These are phyloP conservation scores for Hiodon alosoides DNA, from an alignment of 2,113 vertebrate species.

Conservation along the genomic window DNA sequence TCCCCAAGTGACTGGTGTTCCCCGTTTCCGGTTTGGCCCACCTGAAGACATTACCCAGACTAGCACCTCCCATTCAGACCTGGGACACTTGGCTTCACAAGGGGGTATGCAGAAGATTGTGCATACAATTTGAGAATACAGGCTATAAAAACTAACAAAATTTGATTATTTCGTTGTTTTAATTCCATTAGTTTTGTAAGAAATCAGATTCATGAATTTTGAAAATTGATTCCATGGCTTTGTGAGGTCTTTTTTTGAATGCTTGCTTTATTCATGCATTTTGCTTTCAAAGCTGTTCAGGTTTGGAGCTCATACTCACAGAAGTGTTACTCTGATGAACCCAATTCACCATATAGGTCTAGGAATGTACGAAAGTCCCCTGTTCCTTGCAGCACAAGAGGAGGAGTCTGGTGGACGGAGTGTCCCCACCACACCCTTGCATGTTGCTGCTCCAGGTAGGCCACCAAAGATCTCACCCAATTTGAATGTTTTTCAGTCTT, in stretches of 20 bases:
- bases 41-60: constrained; percentile 86
- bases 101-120: constrained; percentile 66
- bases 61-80: constrained; percentile 85
- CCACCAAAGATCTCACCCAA: background rate
- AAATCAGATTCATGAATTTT: too few species aligned
- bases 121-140: background rate
- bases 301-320: background rate
- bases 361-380: constrained; percentile 85
- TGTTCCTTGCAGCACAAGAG: constrained; percentile 78
- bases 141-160: too few species aligned
- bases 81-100: constrained; percentile 91
- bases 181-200: too few species aligned
- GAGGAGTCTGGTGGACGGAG: constrained; percentile 87
- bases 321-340: background rate
- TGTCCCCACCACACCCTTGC: constrained; percentile 83
- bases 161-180: too few species aligned
- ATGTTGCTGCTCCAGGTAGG: constrained; percentile 76
- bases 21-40: constrained; percentile 81
- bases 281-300: background rate
- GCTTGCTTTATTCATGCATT: background rate
- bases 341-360: constrained; percentile 64
- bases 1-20: constrained; percentile 85
- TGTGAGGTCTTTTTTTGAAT: background rate
- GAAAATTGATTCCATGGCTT: background rate
- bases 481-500: background rate